phyloP scores from a whole-genome alignment of 2,888 invertebrate species.

The Melinopterus prodromus region DNA sequence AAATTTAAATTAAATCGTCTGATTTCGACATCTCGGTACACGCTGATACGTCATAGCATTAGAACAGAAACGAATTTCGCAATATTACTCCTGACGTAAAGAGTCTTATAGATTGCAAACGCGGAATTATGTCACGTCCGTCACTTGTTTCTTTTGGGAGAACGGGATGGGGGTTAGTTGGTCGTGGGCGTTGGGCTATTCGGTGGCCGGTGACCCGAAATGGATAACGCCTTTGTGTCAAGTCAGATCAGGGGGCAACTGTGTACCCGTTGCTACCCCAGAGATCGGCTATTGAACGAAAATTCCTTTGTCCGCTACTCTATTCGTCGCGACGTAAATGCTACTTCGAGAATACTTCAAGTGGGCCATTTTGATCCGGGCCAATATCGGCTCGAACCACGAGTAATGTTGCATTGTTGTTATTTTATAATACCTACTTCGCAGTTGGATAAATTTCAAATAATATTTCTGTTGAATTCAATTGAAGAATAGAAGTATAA shows the following conservation, averaged over 20 bases:
- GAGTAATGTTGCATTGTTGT: not conserved
- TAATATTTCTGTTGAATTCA: not conserved
- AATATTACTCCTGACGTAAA: not conserved
- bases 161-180: not conserved
- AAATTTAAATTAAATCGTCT: not conserved
- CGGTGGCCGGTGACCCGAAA: not conserved
- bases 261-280: not conserved
- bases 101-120: not conserved
- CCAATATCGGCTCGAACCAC: not conserved
- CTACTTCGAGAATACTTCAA: not conserved
- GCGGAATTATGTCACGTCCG: not conserved
- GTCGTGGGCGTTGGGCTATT: not conserved
- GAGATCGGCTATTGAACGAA: not conserved
- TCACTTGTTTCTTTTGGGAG: not conserved
- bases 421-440: not conserved
- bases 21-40: not conserved
- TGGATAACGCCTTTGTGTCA: constrained; percentile 4
- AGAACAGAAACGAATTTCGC: not conserved
- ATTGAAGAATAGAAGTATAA: not conserved
- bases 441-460: not conserved
- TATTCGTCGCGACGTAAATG: not conserved
- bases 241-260: constrained; percentile 4
- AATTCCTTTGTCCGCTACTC: constrained; percentile 4
- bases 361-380: not conserved
- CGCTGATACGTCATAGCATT: not conserved